Evolutionary conservation across 2,888 invertebrate genomes (phyloP).

Genomic region (Nomada ruficornis): DNA sequence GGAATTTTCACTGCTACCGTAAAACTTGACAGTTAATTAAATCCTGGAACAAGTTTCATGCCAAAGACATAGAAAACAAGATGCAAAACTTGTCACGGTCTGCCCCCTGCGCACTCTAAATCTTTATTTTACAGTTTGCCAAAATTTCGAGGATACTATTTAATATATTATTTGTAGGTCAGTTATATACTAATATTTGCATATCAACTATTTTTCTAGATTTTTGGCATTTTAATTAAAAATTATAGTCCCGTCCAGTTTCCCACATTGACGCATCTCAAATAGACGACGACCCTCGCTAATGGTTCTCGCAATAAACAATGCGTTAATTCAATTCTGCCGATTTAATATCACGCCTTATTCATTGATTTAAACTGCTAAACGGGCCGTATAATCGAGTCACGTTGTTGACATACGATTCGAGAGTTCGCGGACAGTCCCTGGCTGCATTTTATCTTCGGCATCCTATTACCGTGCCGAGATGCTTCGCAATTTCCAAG

Average conservation of each 20-base stretch:
- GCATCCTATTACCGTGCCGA: conserved; percentile 43
- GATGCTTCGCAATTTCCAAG: conserved; percentile 63
- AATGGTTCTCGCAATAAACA: too few species aligned
- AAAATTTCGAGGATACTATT: too few species aligned
- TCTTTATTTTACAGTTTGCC: background rate
- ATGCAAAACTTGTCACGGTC: background rate
- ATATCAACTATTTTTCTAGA: too few species aligned
- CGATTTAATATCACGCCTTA: too few species aligned
- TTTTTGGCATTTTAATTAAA: too few species aligned
- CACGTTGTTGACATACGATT: conserved; percentile 49
- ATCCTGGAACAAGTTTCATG: conserved; percentile 61
- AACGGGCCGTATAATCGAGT: conserved; percentile 36
- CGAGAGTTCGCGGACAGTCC: conserved; percentile 36
- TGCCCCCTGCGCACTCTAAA: conserved; percentile 14
- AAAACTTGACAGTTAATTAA: conserved; percentile 73
- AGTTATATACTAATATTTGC: too few species aligned
- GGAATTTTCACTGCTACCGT: conserved; percentile 71
- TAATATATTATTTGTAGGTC: too few species aligned
- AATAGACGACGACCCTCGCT: too few species aligned
- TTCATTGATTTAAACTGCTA: background rate
- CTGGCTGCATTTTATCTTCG: conserved; percentile 50
- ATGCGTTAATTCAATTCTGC: too few species aligned
- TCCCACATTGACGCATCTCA: too few species aligned
- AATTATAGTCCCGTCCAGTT: too few species aligned
- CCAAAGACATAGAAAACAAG: conserved; percentile 11